Percentiles rank a stretch among this genome's conserved stretches.
phyloP scores from a whole-genome alignment of 2,888 invertebrate genomes.

The Lithophane socia region DNA sequence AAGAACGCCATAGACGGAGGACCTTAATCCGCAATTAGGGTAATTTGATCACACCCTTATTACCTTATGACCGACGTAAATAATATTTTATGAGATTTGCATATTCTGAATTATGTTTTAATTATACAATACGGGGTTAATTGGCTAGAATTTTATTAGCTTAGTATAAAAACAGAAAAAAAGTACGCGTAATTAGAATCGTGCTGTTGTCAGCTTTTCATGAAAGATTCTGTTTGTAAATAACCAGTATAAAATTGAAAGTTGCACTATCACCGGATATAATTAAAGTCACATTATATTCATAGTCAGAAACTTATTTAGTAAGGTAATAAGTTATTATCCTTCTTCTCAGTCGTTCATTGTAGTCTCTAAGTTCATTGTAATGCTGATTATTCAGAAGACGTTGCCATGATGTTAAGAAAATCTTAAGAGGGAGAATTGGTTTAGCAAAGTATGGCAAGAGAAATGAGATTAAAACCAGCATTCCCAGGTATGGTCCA shows the following conservation, averaged over 20 bases:
- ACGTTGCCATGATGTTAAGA: conserved; percentile 9
- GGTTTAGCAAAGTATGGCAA: background rate
- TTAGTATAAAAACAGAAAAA: background rate
- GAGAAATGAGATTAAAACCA: background rate
- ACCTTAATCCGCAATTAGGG: conserved; percentile 78
- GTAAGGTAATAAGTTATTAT: no score
- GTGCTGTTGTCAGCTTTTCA: background rate
- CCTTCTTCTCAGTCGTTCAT: background rate
- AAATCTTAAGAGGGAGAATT: background rate
- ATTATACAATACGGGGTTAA: conserved; percentile 15
- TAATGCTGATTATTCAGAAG: background rate
- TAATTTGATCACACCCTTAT: conserved; percentile 77
- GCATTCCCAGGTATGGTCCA: no score
- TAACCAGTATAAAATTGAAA: background rate
- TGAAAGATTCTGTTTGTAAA: background rate
- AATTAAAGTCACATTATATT: background rate
- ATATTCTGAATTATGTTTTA: conserved; percentile 39
- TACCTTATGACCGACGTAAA: conserved; percentile 61
- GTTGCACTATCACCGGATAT: background rate
- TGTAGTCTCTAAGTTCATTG: conserved; percentile 14
- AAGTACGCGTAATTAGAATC: no score
- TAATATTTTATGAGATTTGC: conserved; percentile 56
- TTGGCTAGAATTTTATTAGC: background rate
- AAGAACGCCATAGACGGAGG: conserved; percentile 72
- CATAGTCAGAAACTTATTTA: background rate